These are phyloP conservation scores for Nothobranchius kuhntae DNA, from an alignment of 2,113 vertebrate species.

Conservation along the genomic window DNA sequence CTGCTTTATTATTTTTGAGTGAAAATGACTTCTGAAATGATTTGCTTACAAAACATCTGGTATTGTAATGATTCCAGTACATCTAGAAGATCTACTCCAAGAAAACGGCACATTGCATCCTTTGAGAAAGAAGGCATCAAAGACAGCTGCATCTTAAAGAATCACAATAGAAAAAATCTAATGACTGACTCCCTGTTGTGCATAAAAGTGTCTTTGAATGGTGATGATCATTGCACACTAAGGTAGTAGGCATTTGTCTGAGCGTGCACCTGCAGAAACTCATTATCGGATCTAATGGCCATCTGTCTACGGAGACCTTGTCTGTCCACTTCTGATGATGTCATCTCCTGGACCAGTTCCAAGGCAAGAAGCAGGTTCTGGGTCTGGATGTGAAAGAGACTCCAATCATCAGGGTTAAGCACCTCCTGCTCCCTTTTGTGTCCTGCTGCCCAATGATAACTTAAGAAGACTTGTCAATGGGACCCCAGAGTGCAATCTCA, in stretches of 20 bases:
- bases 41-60: conserved; percentile 10
- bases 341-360: conserved; percentile 44
- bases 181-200: conserved; percentile 45
- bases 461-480: conserved; percentile 62
- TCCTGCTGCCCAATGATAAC: conserved; percentile 45
- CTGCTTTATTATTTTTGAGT: neutral
- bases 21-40: too few species aligned
- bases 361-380: conserved; percentile 34
- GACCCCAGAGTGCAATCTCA: conserved; percentile 55
- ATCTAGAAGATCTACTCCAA: neutral
- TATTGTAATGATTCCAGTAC: neutral
- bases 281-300: conserved; percentile 75
- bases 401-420: conserved; percentile 54
- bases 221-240: conserved; percentile 52
- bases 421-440: conserved; percentile 47
- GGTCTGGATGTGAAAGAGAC: conserved; percentile 24
- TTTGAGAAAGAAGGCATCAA: conserved; percentile 14
- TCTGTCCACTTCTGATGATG: conserved; percentile 57
- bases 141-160: conserved; percentile 8
- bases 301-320: conserved; percentile 71
- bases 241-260: conserved; percentile 49
- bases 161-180: neutral
- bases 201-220: conserved; percentile 59
- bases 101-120: conserved; percentile 4
- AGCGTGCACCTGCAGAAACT: conserved; percentile 60